These are phyloP conservation scores for Cephus spinipes DNA, from an alignment of 2,888 invertebrate genomes.

Conservation along the genomic window DNA sequence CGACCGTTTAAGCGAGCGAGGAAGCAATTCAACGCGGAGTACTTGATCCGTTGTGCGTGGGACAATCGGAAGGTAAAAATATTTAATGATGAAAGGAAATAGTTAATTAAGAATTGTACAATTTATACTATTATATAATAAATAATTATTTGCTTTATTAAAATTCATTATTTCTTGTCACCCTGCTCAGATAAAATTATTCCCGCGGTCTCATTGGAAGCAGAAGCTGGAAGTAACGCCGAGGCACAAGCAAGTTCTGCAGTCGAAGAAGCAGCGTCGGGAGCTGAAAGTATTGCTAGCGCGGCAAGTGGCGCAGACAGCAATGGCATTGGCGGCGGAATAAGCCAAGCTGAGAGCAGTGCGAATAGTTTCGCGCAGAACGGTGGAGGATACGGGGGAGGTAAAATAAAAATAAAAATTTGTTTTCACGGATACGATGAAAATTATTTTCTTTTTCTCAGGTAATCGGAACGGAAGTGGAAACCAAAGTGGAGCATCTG, in stretches of 20 bases:
- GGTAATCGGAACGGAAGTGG: background rate
- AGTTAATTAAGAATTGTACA: no score
- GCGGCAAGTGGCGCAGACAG: background rate
- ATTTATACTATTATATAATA: no score
- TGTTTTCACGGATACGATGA: background rate
- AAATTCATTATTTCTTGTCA: background rate
- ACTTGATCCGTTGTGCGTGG: background rate
- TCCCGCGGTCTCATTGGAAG: background rate
- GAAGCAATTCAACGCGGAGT: background rate
- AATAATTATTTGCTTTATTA: no score
- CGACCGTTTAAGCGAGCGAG: background rate
- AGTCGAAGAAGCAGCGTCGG: background rate
- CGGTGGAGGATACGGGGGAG: background rate
- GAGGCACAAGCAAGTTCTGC: background rate
- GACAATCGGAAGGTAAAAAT: background rate
- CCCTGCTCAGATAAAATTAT: background rate
- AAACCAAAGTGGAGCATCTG: background rate
- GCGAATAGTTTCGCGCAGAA: background rate
- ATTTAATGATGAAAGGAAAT: background rate
- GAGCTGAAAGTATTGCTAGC: background rate
- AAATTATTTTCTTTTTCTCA: background rate
- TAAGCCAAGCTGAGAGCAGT: background rate
- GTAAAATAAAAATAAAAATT: background rate
- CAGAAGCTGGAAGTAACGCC: background rate
- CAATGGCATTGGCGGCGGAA: background rate